These are phyloP conservation scores for Eurosta solidaginis DNA, from an alignment of 1,140 invertebrate species.

Conservation along the genomic window DNA sequence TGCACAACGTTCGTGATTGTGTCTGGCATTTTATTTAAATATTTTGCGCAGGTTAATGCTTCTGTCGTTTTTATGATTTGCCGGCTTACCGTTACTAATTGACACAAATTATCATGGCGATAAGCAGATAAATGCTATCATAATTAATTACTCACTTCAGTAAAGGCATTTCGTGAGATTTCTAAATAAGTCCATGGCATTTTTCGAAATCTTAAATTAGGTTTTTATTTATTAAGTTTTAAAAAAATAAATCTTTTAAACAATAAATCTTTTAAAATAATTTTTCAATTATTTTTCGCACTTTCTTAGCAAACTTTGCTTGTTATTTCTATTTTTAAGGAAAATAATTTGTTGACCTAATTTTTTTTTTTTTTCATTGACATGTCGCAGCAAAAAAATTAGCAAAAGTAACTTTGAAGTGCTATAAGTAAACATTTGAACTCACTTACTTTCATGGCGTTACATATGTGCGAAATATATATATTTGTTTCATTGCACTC, in stretches of 20 bases:
- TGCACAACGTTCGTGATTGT: too few species aligned
- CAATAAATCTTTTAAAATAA: not conserved
- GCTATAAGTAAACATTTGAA: not conserved
- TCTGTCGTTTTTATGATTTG: too few species aligned
- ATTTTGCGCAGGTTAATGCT: too few species aligned
- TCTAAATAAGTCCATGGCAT: not conserved
- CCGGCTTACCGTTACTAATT: not conserved
- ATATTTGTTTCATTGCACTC: not conserved
- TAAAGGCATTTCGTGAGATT: not conserved
- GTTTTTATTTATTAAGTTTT: not conserved
- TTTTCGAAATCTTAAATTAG: not conserved
- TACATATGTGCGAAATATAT: not conserved
- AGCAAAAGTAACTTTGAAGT: not conserved
- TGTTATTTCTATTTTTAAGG: not conserved
- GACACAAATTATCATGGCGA: not conserved
- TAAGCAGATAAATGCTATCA: not conserved
- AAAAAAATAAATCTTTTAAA: too few species aligned
- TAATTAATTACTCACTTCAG: not conserved
- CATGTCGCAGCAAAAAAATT: not conserved
- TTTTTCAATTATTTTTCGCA: not conserved
- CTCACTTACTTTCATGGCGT: not conserved
- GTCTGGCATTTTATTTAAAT: too few species aligned
- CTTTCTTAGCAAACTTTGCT: not conserved
- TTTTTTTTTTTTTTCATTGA: not conserved
- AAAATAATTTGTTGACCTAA: not conserved